Base-by-base conservation (phyloP, 2,113 vertebrate species). In the Sylvietta virens region DNA sequence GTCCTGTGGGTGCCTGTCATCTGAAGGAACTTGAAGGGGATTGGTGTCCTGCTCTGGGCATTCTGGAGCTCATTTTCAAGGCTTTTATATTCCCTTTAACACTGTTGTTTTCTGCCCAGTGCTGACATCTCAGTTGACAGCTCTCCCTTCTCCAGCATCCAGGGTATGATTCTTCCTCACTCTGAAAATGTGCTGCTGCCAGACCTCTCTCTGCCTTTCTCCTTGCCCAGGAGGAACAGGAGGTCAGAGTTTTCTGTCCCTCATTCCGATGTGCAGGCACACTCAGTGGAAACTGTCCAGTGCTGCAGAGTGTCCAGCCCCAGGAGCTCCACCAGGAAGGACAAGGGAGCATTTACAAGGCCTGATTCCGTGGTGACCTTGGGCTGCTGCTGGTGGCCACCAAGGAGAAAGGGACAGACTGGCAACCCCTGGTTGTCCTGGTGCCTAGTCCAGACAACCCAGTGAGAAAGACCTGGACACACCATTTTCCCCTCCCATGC, bases 261-360 rank as follows among this genome's bases (percentile, higher is more conserved):
- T 81, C 62, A 50, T 61, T 57, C 65, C 0, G 0, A 4, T 24
- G 24, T 31, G 35, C 0, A 1, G 80, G 47, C 86, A 66, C 72
- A 51, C 39, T 77, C 47, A 69, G n/a, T 58, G 79, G 58, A 90
- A 76, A 42, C 58, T 45, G 17, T 39, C 45, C 45, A 21, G 4
- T 2, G 7, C 70, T 88, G 66, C 67, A 54, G 74, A 66, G 45
- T 3, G 0, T 79, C 40, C 48, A 62, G 47, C 30, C 64, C 47
- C 48, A 58, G 71, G 50, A 93, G 19, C 64, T 86, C 21, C 54
- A 31, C 35, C 22, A 54, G 51, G 42, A 90, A 64, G 60, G 69
- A 54, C 26, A 61, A 70, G 69, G 4, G 31, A 78, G 61, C 82
- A 78, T 78, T 28, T 35, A 27, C 47, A 62, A 87, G 33, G 37